phyloP scores from a whole-genome alignment of 1,140 invertebrate genomes.

The Bradynema listronoti region DNA sequence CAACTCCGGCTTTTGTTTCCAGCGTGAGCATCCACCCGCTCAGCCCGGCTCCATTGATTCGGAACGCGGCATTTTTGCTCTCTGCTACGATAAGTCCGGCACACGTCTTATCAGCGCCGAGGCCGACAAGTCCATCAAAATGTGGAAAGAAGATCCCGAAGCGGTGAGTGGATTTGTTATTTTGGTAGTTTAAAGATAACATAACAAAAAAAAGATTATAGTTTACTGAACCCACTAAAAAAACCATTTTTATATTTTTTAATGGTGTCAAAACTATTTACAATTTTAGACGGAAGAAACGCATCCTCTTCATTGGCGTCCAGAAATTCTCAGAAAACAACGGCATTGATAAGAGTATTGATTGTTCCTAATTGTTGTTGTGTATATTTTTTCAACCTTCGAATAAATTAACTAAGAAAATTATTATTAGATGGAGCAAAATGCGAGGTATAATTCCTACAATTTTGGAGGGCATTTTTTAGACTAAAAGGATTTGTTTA shows the following conservation, averaged over 20 bases:
- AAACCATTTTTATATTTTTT: too few species aligned
- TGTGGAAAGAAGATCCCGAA: slow-evolving; percentile 92
- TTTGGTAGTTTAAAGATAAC: too few species aligned
- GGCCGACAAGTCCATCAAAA: slow-evolving; percentile 98
- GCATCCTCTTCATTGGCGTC: slow-evolving; percentile 93
- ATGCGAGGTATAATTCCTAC: too few species aligned
- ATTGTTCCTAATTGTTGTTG: background rate
- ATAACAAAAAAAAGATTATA: too few species aligned
- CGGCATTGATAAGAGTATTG: slow-evolving; percentile 20
- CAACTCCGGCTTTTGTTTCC: slow-evolving; percentile 96
- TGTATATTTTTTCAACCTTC: too few species aligned
- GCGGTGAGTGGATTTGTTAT: slow-evolving; percentile 65
- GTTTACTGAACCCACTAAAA: too few species aligned
- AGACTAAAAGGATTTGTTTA: too few species aligned
- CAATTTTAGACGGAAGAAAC: slow-evolving; percentile 77
- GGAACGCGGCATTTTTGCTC: slow-evolving; percentile 90
- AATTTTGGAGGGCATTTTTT: too few species aligned
- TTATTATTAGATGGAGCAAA: too few species aligned
- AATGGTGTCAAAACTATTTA: too few species aligned
- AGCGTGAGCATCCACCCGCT: slow-evolving; percentile 69
- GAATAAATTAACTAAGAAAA: too few species aligned
- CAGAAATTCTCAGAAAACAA: slow-evolving; percentile 77
- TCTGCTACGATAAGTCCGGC: slow-evolving; percentile 87
- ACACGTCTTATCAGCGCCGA: slow-evolving; percentile 88
- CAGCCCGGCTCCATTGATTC: slow-evolving; percentile 99